These are phyloP conservation scores for Anas georgica DNA, from an alignment of 2,797 vertebrate species.

Conservation along the genomic window DNA sequence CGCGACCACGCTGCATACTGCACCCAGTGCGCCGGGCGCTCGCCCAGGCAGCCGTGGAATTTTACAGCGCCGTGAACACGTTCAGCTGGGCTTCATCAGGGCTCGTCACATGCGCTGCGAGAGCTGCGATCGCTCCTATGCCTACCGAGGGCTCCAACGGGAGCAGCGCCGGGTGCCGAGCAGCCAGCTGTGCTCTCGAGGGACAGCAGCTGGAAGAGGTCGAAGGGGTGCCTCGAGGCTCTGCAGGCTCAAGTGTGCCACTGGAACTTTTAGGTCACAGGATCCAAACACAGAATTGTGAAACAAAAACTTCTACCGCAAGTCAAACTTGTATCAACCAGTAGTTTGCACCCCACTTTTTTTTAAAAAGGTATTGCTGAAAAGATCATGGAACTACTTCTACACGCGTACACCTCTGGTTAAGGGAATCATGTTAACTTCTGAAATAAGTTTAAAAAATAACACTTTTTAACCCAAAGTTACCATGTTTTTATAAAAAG, in stretches of 20 bases:
- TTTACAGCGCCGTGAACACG: background rate
- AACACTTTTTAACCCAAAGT: background rate
- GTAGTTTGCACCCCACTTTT: rapidly evolving
- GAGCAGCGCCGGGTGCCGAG: background rate
- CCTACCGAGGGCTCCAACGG: rapidly evolving
- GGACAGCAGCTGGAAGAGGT: background rate
- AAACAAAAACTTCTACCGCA: background rate
- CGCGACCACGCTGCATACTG: background rate
- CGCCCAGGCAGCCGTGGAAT: background rate
- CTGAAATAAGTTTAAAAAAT: background rate
- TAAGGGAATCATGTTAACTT: rapidly evolving
- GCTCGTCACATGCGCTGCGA: rapidly evolving
- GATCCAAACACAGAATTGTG: background rate
- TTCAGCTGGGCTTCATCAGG: background rate
- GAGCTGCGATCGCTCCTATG: rapidly evolving
- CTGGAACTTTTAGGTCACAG: rapidly evolving
- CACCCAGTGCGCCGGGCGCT: background rate
- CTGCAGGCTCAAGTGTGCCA: background rate
- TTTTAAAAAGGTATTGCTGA: background rate
- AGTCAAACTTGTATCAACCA: background rate
- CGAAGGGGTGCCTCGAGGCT: background rate
- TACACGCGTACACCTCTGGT: rapidly evolving
- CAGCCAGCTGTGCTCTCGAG: background rate
- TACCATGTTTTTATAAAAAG: background rate
- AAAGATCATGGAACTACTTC: background rate